phyloP scores from a whole-genome alignment of 1,140 invertebrate genomes.

The Paraescarpia echinospica region DNA sequence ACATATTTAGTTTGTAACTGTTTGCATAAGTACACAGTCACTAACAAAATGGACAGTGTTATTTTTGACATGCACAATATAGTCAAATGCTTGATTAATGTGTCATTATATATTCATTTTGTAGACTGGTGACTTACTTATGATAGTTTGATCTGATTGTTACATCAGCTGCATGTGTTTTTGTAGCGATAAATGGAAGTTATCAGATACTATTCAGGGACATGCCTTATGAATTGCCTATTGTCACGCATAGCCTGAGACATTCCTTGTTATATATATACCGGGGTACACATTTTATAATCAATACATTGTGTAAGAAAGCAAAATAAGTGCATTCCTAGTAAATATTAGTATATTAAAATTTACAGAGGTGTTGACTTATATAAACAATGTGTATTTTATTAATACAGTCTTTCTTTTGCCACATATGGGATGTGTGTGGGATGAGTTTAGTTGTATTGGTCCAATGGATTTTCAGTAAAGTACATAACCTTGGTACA shows the following conservation, averaged over 20 bases:
- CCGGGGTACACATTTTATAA: neutral
- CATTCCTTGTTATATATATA: neutral
- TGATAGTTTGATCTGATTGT: neutral
- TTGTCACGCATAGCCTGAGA: neutral
- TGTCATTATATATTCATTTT: neutral
- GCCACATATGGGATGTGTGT: neutral
- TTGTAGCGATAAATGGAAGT: neutral
- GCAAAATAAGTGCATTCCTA: no score
- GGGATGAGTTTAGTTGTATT: neutral
- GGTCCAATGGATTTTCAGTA: neutral
- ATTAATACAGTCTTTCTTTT: no score
- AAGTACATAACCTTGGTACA: neutral
- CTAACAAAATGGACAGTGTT: neutral
- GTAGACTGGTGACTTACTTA: neutral
- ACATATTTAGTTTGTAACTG: neutral
- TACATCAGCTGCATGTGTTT: neutral
- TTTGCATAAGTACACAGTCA: neutral
- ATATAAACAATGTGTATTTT: neutral
- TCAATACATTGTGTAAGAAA: neutral
- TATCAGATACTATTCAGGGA: neutral
- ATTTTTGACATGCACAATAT: neutral
- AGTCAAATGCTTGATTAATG: neutral
- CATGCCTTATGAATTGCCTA: neutral
- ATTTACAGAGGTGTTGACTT: neutral
- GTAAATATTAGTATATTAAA: neutral